Percentiles rank a stretch among this genome's conserved stretches.
Conservation (phyloP, 1,140 invertebrate genomes). For the Calephelis nemesis region DNA sequence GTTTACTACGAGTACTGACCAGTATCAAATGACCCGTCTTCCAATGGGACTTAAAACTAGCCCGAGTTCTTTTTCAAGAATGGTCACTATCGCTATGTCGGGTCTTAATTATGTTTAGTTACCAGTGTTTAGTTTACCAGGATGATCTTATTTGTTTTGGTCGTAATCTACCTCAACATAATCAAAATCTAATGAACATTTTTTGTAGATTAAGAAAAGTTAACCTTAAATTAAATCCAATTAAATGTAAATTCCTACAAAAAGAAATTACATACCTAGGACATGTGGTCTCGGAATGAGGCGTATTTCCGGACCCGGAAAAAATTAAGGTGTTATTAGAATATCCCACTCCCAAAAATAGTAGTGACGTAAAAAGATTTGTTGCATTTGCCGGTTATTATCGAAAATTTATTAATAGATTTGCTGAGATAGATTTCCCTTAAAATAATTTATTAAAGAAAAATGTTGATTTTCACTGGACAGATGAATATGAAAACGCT, state of each 20-base stretch:
- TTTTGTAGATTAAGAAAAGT: slow-evolving; percentile 24
- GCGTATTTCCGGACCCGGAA: too few species aligned
- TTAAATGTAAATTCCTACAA: too few species aligned
- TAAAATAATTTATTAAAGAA: slow-evolving; percentile 5
- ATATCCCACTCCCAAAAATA: not conserved
- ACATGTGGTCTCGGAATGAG: too few species aligned
- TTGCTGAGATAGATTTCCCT: not conserved
- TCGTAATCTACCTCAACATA: slow-evolving; percentile 25
- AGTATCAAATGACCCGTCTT: too few species aligned
- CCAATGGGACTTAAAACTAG: slow-evolving; percentile 32
- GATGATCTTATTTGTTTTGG: too few species aligned
- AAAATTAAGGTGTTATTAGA: too few species aligned
- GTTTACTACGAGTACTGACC: too few species aligned
- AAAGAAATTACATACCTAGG: too few species aligned
- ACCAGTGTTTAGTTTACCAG: slow-evolving; percentile 24
- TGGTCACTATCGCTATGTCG: slow-evolving; percentile 24
- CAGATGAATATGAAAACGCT: slow-evolving; percentile 2
- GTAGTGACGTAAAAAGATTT: too few species aligned
- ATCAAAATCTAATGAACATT: slow-evolving; percentile 26
- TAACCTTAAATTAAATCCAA: too few species aligned
- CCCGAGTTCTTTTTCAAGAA: slow-evolving; percentile 25
- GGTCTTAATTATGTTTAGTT: slow-evolving; percentile 3
- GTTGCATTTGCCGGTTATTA: too few species aligned
- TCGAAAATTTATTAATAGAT: too few species aligned
- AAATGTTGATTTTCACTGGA: slow-evolving; percentile 8